Base-by-base conservation (phyloP, 2,797 vertebrate genomes). In the Salmo trutta region DNA sequence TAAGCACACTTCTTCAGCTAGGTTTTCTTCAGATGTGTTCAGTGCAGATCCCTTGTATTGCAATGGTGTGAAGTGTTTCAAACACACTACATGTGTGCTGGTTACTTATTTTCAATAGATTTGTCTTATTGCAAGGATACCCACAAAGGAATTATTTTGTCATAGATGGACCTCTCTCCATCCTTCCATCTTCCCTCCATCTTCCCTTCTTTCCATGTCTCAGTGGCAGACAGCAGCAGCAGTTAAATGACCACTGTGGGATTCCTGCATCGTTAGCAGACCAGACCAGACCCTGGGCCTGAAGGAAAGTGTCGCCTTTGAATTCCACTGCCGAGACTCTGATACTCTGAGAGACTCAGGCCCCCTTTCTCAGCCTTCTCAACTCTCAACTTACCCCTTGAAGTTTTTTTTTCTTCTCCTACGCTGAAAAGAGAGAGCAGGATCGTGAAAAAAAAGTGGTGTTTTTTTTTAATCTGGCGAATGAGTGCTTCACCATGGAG, bases 401-500 rank as follows among this genome's bases (percentile, higher is more conserved):
- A 95, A 94, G 91, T 92, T 92, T 91, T 88, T 88, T 82, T 84
- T 65, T 51, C 16, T 78, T 76, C 80, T 86, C 84, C 84, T 4
- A 59, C 81, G 80, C 90, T 93, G 89, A 93, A 95, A 95, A 93
- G 94, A 93, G 91, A 90, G 90, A 92, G 89, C 90, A 92, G 91
- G 90, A 92, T 89, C 92, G 91, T 90, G 5, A 87, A 81, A 84
- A 84, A 86, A 81, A 65, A 53, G 76, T 85, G 31, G 69, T 19
- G 53, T 84, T 83, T 88, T 24, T 24, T 91, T 94, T 94, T 95
- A 95, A 95, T 95, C 95, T 95, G 91, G 86, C 83, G 92, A 95
- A 94, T 94, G 93, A 95, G 94, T 95, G 94, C 94, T 91, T 86
- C 87, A 92, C 93, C 94, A 95, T 95, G 95, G 91, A 94, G 90